A percentile compares a stretch with the other conserved stretches of the same genome.
phyloP scores from a whole-genome alignment of 2,113 vertebrate genomes.

The Gorsachius goisagi region DNA sequence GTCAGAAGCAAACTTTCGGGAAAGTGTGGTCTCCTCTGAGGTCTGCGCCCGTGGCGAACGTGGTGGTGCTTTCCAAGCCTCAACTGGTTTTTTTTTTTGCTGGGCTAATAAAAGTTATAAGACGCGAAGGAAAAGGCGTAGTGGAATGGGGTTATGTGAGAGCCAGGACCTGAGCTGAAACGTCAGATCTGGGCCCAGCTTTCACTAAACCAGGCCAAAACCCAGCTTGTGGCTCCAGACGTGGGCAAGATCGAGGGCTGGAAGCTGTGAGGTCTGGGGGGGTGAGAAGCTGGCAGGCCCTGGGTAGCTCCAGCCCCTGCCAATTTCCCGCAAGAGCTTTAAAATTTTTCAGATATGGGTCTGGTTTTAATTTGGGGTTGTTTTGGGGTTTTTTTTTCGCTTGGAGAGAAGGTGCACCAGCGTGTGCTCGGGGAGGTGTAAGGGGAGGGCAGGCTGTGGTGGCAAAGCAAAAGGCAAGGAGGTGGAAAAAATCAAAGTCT shows the following conservation, averaged over 20 bases:
- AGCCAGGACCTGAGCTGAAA: background rate
- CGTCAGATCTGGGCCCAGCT: background rate
- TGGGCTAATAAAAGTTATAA: background rate
- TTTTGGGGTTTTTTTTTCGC: background rate
- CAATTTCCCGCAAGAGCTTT: background rate
- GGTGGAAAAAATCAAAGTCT: background rate
- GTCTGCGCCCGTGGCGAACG: background rate
- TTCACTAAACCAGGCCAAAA: background rate
- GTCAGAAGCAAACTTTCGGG: background rate
- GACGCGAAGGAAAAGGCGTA: background rate
- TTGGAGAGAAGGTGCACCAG: background rate
- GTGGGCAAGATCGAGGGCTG: background rate
- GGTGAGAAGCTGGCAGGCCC: background rate
- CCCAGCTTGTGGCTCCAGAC: background rate
- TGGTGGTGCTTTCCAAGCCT: background rate
- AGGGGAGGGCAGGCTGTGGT: background rate
- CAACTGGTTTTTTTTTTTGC: background rate
- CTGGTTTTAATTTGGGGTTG: background rate
- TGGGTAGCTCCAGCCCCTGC: background rate
- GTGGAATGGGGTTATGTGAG: background rate
- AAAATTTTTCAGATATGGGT: accelerated
- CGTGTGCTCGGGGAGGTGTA: accelerated
- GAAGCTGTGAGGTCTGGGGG: too few species aligned
- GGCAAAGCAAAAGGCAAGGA: background rate
- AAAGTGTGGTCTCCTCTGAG: background rate